Evolutionary conservation across 53 echinoderm and acorn worm species (phyloP).

Genomic region (Echinarachnius parma): DNA sequence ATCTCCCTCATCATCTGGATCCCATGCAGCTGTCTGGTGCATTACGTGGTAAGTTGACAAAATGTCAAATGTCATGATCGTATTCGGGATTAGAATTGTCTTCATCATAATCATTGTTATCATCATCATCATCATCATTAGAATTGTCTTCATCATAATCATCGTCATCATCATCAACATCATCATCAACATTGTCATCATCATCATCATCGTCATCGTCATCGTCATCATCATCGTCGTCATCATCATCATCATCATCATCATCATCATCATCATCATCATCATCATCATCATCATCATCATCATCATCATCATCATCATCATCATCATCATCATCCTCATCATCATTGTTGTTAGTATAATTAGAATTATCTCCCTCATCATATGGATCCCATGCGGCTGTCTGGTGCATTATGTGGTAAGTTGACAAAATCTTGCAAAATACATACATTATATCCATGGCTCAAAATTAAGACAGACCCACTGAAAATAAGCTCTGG

Average conservation of each 20-base stretch:
- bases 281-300: not conserved
- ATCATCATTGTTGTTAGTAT: conserved; percentile 93
- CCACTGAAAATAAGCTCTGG: no score
- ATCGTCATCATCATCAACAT: no score
- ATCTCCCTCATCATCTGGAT: conserved; percentile 92
- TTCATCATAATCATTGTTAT: no score
- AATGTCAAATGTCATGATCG: no score
- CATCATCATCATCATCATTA: no score
- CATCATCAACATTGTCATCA: no score
- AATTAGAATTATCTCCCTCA: conserved; percentile 75
- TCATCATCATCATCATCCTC: conserved; percentile 48
- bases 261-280: not conserved
- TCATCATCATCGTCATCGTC: not conserved
- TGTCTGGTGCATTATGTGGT: conserved; percentile 91
- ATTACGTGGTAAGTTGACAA: conserved; percentile 95
- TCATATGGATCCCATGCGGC: conserved; percentile 96
- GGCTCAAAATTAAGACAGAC: no score
- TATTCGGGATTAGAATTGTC: no score
- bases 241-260: not conserved
- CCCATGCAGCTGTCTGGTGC: conserved; percentile 91
- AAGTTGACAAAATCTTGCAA: no score
- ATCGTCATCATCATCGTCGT: not conserved
- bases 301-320: not conserved
- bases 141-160: no score
- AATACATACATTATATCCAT: not conserved